Evolutionary conservation across 2,797 vertebrate genomes (phyloP), one percentile per base, ranked within the genome.

Genomic region (Enteromius trimaculatus): DNA sequence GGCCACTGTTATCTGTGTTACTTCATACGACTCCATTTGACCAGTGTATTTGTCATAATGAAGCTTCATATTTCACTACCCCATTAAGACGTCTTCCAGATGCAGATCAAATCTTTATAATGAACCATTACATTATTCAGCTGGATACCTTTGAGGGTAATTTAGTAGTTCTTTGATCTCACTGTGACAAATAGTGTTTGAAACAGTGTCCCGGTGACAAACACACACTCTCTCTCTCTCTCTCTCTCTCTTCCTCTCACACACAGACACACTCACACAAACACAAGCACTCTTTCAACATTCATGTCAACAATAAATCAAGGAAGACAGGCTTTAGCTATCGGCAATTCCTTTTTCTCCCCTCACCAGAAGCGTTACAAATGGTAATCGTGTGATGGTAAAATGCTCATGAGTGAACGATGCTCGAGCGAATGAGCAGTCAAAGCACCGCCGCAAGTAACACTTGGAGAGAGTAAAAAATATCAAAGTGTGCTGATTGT

Each of bases 371-470:
- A 92, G 91, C 91, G 77, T 87, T 89, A 93, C 91, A 93, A 92
- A 94, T 92, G 92, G 90, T 91, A 94, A 95, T 95, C 91, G 89
- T 82, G 89, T 94, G 91, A 93, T 93, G 92, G 93, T 91, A 92
- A 94, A 94, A 92, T 90, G 89, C 95, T 95, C 94, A 93, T 90
- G 93, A 94, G 91, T 91, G 91, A 94, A 92, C 89, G 91, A 90
- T 47, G 79, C 79, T 78, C 44, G 94, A 92, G 92, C 95, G 93
- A 93, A 91, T 91, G 90, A 93, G 92, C 92, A 93, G 92, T 91
- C 93, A 94, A 93, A 93, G 92, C 91, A 91, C 91, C 86, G 92
- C 92, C 92, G 89, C 88, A 87, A 94, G 92, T 93, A 91, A 93
- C 92, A 92, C 91, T 93, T 88, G 49, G 83, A 91, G 89, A 88